phyloP scores from a whole-genome alignment of 2,797 vertebrate species.

The Cyclopterus lumpus region DNA sequence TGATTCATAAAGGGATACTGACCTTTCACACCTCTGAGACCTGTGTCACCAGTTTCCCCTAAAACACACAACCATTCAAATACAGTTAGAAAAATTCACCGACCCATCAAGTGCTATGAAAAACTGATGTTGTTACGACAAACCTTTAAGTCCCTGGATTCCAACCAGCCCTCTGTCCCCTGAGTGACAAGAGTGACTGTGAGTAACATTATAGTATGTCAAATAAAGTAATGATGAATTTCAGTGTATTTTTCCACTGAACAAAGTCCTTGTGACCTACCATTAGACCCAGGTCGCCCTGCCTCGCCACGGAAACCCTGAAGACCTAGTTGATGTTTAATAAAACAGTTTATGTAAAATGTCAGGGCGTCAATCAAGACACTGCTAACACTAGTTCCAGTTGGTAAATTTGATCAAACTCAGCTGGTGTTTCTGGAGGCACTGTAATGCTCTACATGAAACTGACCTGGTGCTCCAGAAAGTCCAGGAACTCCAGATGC shows the following conservation, averaged over 20 bases:
- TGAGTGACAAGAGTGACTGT: slow-evolving; percentile 62
- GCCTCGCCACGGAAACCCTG: slow-evolving; percentile 93
- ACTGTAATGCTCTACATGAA: not conserved
- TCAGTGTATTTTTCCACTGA: not conserved
- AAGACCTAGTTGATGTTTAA: slow-evolving; percentile 85
- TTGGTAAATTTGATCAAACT: not conserved
- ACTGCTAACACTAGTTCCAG: not conserved
- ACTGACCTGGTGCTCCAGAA: slow-evolving; percentile 87
- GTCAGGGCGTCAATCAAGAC: not conserved
- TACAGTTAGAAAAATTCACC: slow-evolving; percentile 15
- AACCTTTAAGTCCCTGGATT: slow-evolving; percentile 91
- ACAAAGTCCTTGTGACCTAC: slow-evolving; percentile 65
- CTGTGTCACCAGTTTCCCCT: slow-evolving; percentile 94
- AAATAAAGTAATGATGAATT: not conserved
- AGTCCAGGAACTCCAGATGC: slow-evolving; percentile 83
- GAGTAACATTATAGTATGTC: not conserved
- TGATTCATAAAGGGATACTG: slow-evolving; percentile 60
- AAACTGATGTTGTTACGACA: slow-evolving; percentile 19
- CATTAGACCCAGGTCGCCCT: slow-evolving; percentile 90
- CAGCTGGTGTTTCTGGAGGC: not conserved
- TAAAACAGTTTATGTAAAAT: slow-evolving; percentile 31
- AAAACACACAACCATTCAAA: slow-evolving; percentile 25
- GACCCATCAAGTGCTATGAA: not conserved
- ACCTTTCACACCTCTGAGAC: slow-evolving; percentile 91
- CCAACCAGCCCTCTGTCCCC: slow-evolving; percentile 91